These are phyloP conservation scores for Phyto melanocephala DNA, from an alignment of 2,888 invertebrate genomes.

Conservation along the genomic window DNA sequence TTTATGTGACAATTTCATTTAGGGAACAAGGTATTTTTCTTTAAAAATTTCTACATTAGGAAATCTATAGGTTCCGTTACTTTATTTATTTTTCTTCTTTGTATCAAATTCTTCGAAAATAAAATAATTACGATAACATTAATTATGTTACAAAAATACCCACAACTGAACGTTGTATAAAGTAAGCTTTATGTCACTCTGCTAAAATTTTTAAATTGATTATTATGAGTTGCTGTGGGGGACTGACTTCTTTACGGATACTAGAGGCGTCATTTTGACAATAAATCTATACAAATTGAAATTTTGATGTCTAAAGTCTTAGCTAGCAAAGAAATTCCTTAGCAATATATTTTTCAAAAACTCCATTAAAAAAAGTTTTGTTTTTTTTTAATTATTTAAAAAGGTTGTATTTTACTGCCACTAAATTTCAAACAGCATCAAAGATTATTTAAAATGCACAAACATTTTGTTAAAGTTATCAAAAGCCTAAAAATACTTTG, in stretches of 20 bases:
- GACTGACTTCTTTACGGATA: neutral
- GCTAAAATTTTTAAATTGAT: neutral
- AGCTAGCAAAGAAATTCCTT: too few relatives aligned
- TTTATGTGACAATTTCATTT: constrained; percentile 44
- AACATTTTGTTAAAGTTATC: too few relatives aligned
- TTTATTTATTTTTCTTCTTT: too few relatives aligned
- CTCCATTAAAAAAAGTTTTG: too few relatives aligned
- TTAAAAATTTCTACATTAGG: neutral
- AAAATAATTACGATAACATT: neutral
- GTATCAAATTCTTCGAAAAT: too few relatives aligned
- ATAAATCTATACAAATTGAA: neutral
- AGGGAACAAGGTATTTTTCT: neutral
- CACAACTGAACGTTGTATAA: neutral
- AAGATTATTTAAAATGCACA: too few relatives aligned
- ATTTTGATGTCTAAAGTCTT: too few relatives aligned
- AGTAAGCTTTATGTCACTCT: neutral
- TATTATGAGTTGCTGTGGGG: neutral
- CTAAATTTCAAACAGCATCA: too few relatives aligned
- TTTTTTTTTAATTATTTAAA: neutral
- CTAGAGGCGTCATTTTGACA: neutral
- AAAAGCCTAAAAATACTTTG: too few relatives aligned
- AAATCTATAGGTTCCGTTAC: too few relatives aligned
- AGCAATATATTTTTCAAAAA: too few relatives aligned
- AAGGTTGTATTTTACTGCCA: too few relatives aligned
- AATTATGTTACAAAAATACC: constrained; percentile 19